Evolutionary conservation across 2,113 vertebrate species (phyloP).

Genomic region (Serilophus lunatus): DNA sequence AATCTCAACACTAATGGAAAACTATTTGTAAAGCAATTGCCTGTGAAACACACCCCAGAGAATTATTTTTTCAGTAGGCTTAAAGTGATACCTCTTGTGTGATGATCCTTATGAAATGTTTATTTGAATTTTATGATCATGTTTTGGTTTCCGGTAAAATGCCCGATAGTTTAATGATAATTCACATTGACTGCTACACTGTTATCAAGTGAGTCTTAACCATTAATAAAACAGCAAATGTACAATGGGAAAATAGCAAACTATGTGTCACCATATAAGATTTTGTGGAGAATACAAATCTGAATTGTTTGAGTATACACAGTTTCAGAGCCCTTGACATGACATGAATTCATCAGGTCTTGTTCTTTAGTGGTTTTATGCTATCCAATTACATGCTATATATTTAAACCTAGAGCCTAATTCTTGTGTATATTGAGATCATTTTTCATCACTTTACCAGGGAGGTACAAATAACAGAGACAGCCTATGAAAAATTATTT

Average conservation of each 20-base stretch:
- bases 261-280: not conserved
- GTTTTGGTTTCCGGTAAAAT: slow-evolving; percentile 20
- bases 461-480: not conserved
- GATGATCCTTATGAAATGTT: not conserved
- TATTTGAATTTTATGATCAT: slow-evolving; percentile 7
- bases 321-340: not conserved
- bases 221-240: not conserved
- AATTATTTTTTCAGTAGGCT: not conserved
- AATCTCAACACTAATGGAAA: slow-evolving; percentile 8
- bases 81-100: not conserved
- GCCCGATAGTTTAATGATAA: not conserved
- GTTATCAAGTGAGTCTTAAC: not conserved
- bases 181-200: not conserved
- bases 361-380: not conserved
- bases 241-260: not conserved
- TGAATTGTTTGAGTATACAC: not conserved
- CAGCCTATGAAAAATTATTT: not conserved
- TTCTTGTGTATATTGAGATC: not conserved
- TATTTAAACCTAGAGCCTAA: not conserved
- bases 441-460: not conserved
- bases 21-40: slow-evolving; percentile 17
- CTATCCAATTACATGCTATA: not conserved
- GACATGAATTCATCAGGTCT: not conserved
- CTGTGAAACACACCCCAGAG: not conserved
- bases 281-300: not conserved